Conservation (phyloP, 1,140 invertebrate species). For the Gryon sp. region DNA sequence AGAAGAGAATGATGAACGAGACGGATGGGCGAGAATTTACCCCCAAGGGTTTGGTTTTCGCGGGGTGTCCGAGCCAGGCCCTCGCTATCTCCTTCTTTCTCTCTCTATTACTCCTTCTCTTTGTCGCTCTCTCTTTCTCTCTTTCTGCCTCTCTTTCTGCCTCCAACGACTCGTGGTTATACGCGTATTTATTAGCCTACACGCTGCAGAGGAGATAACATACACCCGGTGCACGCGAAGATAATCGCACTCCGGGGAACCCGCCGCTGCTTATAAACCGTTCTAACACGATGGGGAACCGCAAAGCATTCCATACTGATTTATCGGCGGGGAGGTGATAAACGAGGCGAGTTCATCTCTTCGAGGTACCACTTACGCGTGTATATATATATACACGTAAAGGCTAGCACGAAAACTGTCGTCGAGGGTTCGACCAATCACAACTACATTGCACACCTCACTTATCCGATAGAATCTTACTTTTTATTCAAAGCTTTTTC, state of each 20-base stretch:
- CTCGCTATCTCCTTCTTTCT: not conserved
- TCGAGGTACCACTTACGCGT: slow-evolving; percentile 60
- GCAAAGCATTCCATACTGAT: slow-evolving; percentile 77
- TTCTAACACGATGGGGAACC: slow-evolving; percentile 78
- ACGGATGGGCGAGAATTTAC: slow-evolving; percentile 44
- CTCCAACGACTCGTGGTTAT: slow-evolving; percentile 59
- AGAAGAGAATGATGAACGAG: slow-evolving; percentile 39
- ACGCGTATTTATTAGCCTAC: slow-evolving; percentile 70
- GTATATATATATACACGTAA: slow-evolving; percentile 53
- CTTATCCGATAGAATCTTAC: not conserved
- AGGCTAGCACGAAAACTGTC: slow-evolving; percentile 63
- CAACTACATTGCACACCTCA: slow-evolving; percentile 21
- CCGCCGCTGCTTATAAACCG: slow-evolving; percentile 74
- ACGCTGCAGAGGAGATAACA: slow-evolving; percentile 71
- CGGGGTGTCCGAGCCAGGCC: slow-evolving; percentile 40
- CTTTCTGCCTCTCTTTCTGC: not conserved
- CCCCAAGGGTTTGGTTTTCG: slow-evolving; percentile 36
- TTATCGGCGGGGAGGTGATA: slow-evolving; percentile 75
- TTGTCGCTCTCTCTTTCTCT: not conserved
- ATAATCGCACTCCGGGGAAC: slow-evolving; percentile 77
- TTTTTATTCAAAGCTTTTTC: not conserved
- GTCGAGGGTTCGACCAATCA: slow-evolving; percentile 45
- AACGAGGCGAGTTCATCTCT: slow-evolving; percentile 74
- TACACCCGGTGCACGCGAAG: slow-evolving; percentile 77
- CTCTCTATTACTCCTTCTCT: not conserved